phyloP scores from a whole-genome alignment of 2,113 vertebrate species.

The Phaethon lepturus region DNA sequence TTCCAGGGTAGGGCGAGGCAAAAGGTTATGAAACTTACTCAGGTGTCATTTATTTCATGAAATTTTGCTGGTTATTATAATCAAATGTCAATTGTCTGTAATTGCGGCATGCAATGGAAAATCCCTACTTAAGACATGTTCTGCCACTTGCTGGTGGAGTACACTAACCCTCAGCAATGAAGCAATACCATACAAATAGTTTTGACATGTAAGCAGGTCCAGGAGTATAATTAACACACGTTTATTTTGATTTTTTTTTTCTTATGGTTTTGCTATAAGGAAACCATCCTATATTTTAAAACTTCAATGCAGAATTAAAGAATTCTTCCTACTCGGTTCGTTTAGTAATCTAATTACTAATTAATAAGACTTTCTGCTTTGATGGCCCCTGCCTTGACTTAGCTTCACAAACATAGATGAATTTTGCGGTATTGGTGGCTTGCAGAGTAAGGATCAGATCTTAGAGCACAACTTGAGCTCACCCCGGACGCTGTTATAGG shows the following conservation, averaged over 20 bases:
- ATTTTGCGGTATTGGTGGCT: not conserved
- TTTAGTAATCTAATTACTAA: constrained; percentile 9
- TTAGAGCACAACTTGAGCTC: not conserved
- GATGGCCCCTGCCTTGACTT: not conserved
- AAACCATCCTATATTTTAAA: not conserved
- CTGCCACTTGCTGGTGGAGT: constrained; percentile 12
- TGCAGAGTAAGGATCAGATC: not conserved
- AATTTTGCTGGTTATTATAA: constrained; percentile 48
- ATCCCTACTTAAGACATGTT: constrained; percentile 22
- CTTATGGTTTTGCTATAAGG: not conserved
- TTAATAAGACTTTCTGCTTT: not conserved
- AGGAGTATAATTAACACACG: not conserved
- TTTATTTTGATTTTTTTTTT: not conserved
- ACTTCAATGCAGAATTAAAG: not conserved
- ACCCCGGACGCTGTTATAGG: not conserved
- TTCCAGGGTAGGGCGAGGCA: constrained; percentile 40
- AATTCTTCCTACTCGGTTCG: not conserved
- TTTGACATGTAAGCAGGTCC: not conserved
- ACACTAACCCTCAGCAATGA: not conserved
- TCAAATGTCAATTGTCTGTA: constrained; percentile 42
- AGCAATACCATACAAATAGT: constrained; percentile 1
- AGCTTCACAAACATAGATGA: not conserved
- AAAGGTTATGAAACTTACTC: constrained; percentile 41
- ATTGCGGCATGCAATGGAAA: constrained; percentile 40
- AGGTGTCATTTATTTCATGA: constrained; percentile 31